Base-by-base conservation (phyloP, 2,113 vertebrate species). In the Xyliphius kryptos region DNA sequence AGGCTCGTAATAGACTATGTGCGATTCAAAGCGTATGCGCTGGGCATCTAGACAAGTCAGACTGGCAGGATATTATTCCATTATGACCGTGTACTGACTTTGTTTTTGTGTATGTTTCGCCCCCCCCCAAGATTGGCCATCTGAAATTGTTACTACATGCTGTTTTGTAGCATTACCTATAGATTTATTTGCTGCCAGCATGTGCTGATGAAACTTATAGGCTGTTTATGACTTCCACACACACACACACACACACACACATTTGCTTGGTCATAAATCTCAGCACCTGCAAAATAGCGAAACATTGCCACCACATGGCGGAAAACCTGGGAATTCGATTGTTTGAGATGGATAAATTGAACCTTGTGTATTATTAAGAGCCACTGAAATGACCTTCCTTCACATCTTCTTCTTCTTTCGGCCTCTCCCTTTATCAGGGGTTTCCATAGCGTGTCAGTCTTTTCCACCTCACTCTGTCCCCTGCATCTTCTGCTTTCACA, bases 261-360 rank as follows among this genome's bases (percentile, higher is more conserved):
- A n/a, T n/a, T n/a, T n/a, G n/a, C n/a, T n/a, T n/a, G n/a, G n/a
- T n/a, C n/a, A n/a, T n/a, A n/a, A n/a, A n/a, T n/a, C n/a, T n/a
- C n/a, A n/a, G n/a, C n/a, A n/a, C n/a, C n/a, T n/a, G n/a, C n/a
- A n/a, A n/a, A n/a, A 54, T 77, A 73, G 58, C 21, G 67, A 71
- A 80, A 77, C 74, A 81, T 74, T 85, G 77, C 63, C 82, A 74
- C 75, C 81, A 74, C 67, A 72, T 82, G 85, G 74, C 66, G 2
- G 10, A 13, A 32, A 50, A 12, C 8, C 2, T 38, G 36, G 5
- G 5, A 10, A 5, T n/a, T n/a, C n/a, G n/a, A n/a, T n/a, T n/a
- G n/a, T n/a, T n/a, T n/a, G n/a, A n/a, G n/a, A n/a, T n/a, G n/a
- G n/a, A n/a, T n/a, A n/a, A n/a, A n/a, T n/a, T n/a, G n/a, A n/a